A percentile compares a stretch with the other conserved stretches of the same genome.
Conservation (phyloP, 2,888 invertebrate species). For the Aphidius colemani region DNA sequence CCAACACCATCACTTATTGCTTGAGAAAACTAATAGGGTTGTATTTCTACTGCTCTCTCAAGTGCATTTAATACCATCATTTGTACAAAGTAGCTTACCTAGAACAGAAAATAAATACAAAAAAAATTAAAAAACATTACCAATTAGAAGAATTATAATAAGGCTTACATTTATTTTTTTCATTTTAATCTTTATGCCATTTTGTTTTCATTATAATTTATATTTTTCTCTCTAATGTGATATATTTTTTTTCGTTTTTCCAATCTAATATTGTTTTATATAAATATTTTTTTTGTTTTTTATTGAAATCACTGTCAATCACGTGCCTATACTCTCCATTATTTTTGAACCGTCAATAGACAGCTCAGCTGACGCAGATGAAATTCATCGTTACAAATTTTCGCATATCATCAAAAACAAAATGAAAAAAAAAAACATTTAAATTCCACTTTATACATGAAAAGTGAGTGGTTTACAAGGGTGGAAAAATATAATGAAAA, state of each 20-base stretch:
- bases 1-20: no score
- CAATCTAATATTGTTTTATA: no score
- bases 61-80: no score
- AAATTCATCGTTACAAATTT: slow-evolving; percentile 6
- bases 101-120: slow-evolving; percentile 16
- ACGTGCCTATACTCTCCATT: slow-evolving; percentile 14
- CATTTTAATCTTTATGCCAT: neutral
- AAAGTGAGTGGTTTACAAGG: neutral
- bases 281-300: neutral
- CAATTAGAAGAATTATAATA: neutral
- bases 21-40: no score
- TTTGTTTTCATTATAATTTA: neutral
- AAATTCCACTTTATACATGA: slow-evolving; percentile 1
- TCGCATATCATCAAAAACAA: neutral
- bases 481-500: neutral
- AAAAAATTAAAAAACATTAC: neutral
- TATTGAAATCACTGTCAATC: slow-evolving; percentile 4
- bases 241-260: no score
- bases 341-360: slow-evolving; percentile 20
- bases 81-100: slow-evolving; percentile 13
- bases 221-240: no score
- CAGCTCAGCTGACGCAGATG: slow-evolving; percentile 21
- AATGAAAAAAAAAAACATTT: slow-evolving; percentile 1
- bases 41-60: no score
- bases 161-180: no score